Base-by-base conservation (phyloP, 2,113 vertebrate species). In the Sinocyclocheilus anshuiensis region DNA sequence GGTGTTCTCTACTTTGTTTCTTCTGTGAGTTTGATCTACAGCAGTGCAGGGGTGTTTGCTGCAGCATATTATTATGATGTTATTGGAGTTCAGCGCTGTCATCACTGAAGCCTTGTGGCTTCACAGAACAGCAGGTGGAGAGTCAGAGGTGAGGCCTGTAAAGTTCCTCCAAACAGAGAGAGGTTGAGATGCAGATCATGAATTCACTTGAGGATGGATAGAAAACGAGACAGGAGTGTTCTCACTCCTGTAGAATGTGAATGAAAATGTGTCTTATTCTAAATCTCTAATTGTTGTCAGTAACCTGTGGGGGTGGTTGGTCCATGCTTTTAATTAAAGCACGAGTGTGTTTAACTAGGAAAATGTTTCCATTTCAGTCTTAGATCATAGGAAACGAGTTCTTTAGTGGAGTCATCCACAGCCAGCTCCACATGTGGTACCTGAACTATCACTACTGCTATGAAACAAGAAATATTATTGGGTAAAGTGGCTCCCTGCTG, bases 351-450 rank as follows among this genome's bases (percentile, higher is more conserved):
- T 92, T 92, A 90, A 85, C 87, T 87, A 89, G 86, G 91, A 92
- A 92, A 90, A 91, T 89, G 77, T 79, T 90, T 88, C 85, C n/a
- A 36, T 89, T 92, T 91, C 86, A 90, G 90, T 86, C 90, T 74
- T 55, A 87, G 90, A 85, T 89, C 83, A 61, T 92, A 93, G 92
- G 91, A 93, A 93, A 93, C 83, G 63, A 90, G 91, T 83, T 93
- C 86, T 91, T 90, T 86, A 82, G 50, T 16, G 50, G 15, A 55
- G 45, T 6, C 83, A 78, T 88, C 86, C 84, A 20, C 88, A 87
- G 90, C 88, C 80, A 86, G 85, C 88, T 89, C 89, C 86, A 86
- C 91, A 90, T 91, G 87, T 89, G 86, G 87, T 72, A 48, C 63
- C 65, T 84, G 75, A 75, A 81, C 12, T 67, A 33, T 67, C 45